Percentiles rank a stretch among this genome's conserved stretches.
Conservation (phyloP, 2,113 vertebrate genomes). For the Sinocyclocheilus maitianheensis region DNA sequence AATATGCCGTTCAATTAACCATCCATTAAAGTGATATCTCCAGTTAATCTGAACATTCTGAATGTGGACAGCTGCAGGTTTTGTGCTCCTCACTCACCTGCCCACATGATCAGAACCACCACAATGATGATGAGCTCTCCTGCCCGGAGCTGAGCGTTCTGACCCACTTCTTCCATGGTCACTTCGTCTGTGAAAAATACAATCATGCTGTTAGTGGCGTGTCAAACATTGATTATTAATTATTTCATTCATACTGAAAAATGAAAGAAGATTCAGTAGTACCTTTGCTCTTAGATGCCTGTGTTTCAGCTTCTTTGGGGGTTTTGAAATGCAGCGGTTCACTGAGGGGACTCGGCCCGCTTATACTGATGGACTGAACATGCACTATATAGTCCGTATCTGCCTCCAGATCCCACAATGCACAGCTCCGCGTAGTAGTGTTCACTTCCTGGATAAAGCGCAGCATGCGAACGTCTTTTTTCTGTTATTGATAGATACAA, state of each 20-base stretch:
- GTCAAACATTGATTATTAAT: constrained; percentile 29
- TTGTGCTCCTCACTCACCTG: constrained; percentile 75
- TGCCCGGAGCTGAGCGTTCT: constrained; percentile 83
- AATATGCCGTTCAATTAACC: not conserved
- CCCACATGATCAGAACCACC: constrained; percentile 96
- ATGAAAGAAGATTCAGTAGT: constrained; percentile 18
- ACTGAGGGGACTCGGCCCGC: constrained; percentile 88
- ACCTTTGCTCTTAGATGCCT: constrained; percentile 92
- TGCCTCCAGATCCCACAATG: constrained; percentile 95
- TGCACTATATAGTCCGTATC: constrained; percentile 97
- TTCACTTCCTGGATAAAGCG: constrained; percentile 99
- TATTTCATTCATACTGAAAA: not conserved
- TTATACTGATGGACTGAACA: constrained; percentile 91
- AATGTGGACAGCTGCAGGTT: not conserved
- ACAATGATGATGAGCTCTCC: constrained; percentile 94
- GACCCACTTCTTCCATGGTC: constrained; percentile 92
- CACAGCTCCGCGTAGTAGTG: constrained; percentile 93
- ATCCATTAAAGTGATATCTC: not conserved
- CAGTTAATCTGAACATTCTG: not conserved
- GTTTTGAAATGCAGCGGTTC: constrained; percentile 92
- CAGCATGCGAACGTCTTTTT: constrained; percentile 94
- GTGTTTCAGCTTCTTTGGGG: constrained; percentile 87
- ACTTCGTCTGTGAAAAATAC: constrained; percentile 83
- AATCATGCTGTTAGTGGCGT: not conserved
- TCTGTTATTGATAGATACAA: constrained; percentile 72